A percentile compares a stretch with the other conserved stretches of the same genome.
Evolutionary conservation across 2,888 invertebrate genomes (phyloP).

Genomic region (Agrochola macilenta): DNA sequence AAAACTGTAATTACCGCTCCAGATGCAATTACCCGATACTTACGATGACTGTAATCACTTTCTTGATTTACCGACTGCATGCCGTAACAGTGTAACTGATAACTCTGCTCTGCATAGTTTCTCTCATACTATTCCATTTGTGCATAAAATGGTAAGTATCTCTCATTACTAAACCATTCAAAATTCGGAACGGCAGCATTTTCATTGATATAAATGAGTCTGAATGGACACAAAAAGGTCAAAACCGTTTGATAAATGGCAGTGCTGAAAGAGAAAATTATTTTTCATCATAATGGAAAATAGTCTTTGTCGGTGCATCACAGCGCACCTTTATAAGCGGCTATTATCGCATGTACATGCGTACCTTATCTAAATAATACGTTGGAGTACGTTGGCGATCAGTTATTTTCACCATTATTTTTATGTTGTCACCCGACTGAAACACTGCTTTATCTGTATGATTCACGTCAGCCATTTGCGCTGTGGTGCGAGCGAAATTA

Average conservation of each 20-base stretch:
- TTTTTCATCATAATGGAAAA: conserved; percentile 66
- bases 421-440: conserved; percentile 73
- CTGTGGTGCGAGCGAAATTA: conserved; percentile 56
- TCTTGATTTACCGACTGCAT: conserved; percentile 58
- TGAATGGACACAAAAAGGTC: conserved; percentile 40
- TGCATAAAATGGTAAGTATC: conserved; percentile 2
- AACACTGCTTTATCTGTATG: conserved; percentile 70
- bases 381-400: conserved; percentile 74
- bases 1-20: conserved; percentile 55
- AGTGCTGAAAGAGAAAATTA: conserved; percentile 50
- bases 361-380: conserved; percentile 80
- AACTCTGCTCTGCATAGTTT: conserved; percentile 42
- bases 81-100: conserved; percentile 52
- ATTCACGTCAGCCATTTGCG: conserved; percentile 67
- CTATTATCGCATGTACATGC: conserved; percentile 77
- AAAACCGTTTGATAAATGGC: conserved; percentile 49
- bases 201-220: conserved; percentile 49
- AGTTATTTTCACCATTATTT: conserved; percentile 79
- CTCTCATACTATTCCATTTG: conserved; percentile 37
- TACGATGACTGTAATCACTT: conserved; percentile 60
- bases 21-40: conserved; percentile 59
- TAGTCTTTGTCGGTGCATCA: conserved; percentile 68
- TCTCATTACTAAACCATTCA: conserved; percentile 19
- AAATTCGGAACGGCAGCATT: conserved; percentile 16
- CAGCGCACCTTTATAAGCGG: conserved; percentile 71